Conservation (phyloP, 2,113 vertebrate species). For the Leuciscus idus region DNA sequence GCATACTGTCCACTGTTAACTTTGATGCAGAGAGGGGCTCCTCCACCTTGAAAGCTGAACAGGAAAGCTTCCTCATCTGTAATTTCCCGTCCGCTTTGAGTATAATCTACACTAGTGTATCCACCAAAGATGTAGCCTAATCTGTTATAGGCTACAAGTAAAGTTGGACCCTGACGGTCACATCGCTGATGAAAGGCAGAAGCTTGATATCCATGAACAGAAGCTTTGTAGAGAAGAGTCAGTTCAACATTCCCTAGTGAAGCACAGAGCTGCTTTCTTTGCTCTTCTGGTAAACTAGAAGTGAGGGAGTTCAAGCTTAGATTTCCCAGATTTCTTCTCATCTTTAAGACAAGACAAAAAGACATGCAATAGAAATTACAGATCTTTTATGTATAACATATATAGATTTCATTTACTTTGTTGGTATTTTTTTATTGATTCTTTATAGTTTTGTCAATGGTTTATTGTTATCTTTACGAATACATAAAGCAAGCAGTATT, state of each 20-base stretch:
- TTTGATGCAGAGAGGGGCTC: constrained; percentile 15
- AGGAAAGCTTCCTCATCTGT: constrained; percentile 67
- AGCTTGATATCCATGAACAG: constrained; percentile 60
- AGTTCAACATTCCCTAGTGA: constrained; percentile 56
- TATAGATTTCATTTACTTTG: too few relatives aligned
- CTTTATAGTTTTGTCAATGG: neutral
- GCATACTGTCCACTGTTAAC: constrained; percentile 3
- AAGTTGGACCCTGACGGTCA: constrained; percentile 62
- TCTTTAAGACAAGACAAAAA: neutral
- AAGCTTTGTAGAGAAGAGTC: constrained; percentile 68
- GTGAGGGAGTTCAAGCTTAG: neutral
- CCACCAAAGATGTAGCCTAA: constrained; percentile 70
- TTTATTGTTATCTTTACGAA: too few relatives aligned
- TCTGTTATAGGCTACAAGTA: constrained; percentile 70
- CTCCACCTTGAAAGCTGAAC: constrained; percentile 56
- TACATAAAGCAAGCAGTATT: too few relatives aligned
- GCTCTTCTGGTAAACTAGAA: neutral
- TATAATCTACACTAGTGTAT: constrained; percentile 60
- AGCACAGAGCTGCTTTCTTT: constrained; percentile 56
- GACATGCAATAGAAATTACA: neutral
- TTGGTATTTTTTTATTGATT: neutral
- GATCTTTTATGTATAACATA: too few relatives aligned
- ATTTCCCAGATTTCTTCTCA: neutral
- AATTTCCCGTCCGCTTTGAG: constrained; percentile 49
- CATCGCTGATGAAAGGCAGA: constrained; percentile 65